Conservation (phyloP, 2,113 vertebrate genomes). For the Scortum barcoo region DNA sequence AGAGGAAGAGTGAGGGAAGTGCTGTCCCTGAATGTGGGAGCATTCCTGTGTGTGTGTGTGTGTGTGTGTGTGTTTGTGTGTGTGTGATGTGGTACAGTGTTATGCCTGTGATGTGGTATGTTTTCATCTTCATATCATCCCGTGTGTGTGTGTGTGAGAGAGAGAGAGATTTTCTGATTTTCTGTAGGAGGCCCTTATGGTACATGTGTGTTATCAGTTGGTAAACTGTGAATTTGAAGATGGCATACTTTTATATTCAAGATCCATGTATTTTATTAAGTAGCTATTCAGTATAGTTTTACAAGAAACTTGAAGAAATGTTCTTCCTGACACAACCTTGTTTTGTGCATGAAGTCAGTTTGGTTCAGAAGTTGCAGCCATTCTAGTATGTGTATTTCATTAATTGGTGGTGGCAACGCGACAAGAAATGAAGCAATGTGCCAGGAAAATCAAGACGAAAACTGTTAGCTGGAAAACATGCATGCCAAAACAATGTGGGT, state of each 20-base stretch:
- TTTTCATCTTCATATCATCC: constrained; percentile 29
- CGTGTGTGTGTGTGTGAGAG: neutral
- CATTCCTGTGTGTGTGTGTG: neutral
- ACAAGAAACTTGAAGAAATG: no score
- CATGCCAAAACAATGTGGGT: neutral
- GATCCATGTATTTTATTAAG: neutral
- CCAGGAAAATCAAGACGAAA: neutral
- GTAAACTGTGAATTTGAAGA: neutral
- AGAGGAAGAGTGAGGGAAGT: constrained; percentile 28
- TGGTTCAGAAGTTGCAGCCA: neutral
- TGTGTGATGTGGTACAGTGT: constrained; percentile 17
- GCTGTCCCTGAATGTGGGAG: neutral
- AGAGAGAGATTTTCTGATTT: no score
- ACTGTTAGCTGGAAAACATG: neutral
- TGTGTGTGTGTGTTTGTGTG: neutral
- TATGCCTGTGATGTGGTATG: constrained; percentile 44
- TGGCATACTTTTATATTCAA: neutral
- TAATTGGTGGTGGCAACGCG: neutral
- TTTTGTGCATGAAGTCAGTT: neutral
- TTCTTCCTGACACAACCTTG: neutral
- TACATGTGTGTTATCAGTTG: no score
- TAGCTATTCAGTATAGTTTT: no score
- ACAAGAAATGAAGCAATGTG: neutral
- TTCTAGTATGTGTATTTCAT: neutral
- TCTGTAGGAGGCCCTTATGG: no score